These are phyloP conservation scores for Orthosia incerta DNA, from an alignment of 2,888 invertebrate species.

Conservation along the genomic window DNA sequence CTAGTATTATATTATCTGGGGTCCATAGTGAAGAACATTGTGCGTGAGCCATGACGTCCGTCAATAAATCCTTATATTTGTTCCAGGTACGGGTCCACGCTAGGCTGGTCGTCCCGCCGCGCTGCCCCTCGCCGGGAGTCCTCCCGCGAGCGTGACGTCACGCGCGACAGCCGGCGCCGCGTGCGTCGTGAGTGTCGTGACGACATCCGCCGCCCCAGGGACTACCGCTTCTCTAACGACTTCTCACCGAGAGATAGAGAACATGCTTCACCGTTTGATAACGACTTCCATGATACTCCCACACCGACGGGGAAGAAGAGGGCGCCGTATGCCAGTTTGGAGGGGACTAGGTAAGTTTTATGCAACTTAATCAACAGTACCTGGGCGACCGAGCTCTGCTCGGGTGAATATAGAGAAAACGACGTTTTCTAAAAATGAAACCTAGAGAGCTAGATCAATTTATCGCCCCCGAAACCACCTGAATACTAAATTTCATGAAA, in stretches of 20 bases:
- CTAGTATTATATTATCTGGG: too few species aligned
- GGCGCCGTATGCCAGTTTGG: slow-evolving; percentile 82
- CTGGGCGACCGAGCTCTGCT: too few species aligned
- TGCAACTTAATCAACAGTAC: too few species aligned
- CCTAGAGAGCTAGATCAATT: too few species aligned
- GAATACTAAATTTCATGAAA: too few species aligned
- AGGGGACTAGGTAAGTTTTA: slow-evolving; percentile 81
- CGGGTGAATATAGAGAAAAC: too few species aligned
- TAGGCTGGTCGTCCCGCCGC: slow-evolving; percentile 81
- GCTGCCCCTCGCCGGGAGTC: slow-evolving; percentile 67
- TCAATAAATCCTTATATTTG: too few species aligned
- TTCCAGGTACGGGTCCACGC: slow-evolving; percentile 83
- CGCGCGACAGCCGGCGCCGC: slow-evolving; percentile 73
- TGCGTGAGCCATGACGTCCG: too few species aligned
- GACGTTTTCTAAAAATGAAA: too few species aligned
- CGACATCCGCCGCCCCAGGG: slow-evolving; percentile 76
- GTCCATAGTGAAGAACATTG: too few species aligned
- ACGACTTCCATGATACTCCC: slow-evolving; percentile 90
- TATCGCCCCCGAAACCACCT: too few species aligned
- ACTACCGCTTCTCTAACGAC: slow-evolving; percentile 91
- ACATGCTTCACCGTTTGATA: slow-evolving; percentile 91
- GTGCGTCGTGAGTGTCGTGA: slow-evolving; percentile 75
- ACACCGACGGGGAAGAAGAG: slow-evolving; percentile 80
- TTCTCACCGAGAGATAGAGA: slow-evolving; percentile 90
- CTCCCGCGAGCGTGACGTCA: slow-evolving; percentile 67